Base-by-base conservation (phyloP, 2,113 vertebrate genomes). In the Circaetus cinerascens region DNA sequence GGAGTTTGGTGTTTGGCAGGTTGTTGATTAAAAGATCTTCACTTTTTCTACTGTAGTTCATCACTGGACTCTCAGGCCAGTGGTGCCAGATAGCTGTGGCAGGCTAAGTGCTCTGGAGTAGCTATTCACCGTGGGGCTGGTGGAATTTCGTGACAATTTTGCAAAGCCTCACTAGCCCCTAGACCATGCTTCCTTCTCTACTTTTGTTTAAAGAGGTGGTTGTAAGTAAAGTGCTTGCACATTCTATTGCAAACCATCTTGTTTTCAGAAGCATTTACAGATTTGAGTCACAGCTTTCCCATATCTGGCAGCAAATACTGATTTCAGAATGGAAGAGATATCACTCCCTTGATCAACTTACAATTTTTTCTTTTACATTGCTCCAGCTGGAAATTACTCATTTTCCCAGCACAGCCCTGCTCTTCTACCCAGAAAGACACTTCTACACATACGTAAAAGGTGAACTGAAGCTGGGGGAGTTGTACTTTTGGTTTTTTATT, bases 261-360 rank as follows among this genome's bases (percentile, higher is more conserved):
- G 57, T 95, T 95, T 97, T 95, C 93, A 87, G 66, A 91, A 94
- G 89, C 80, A 67, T 90, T 96, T 96, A 82, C 81, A 93, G 89
- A 85, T 94, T 93, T 87, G 86, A 97, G 77, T 93, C 91, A 91
- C 89, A 97, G 74, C 62, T 96, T 97, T 95, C 77, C 84, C 23
- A 36, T 95, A 95, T 93, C 80, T 95, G 95, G 80, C 69, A 94
- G 81, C 69, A 95, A 93, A 93, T 76, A 76, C 53, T 1, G 2
- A 79, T 90, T 90, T 91, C 86, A 94, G 74, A 93, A 81, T 56
- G 69, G 51, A 78, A 93, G 93, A 95, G 27, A 66, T 56, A 88
- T 63, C 63, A 69, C 57, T 95, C 50, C 38, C 41, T 91, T 88
- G 86, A 95, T 93, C 71, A 91, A 85, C 73, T 93, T 53, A 43